Evolutionary conservation across 1,140 invertebrate genomes (phyloP).

Genomic region (Nebria ingens): DNA sequence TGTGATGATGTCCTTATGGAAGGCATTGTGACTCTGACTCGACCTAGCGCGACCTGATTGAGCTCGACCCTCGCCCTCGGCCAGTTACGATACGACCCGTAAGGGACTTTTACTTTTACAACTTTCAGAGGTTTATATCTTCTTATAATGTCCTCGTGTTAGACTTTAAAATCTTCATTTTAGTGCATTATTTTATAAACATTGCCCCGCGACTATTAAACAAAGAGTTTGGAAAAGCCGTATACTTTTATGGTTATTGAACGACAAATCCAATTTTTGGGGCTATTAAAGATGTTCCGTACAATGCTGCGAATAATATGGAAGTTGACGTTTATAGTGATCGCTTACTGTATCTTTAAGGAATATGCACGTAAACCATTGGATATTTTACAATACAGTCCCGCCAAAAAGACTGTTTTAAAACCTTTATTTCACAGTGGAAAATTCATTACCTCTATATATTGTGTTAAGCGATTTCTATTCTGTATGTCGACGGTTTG

Average conservation of each 20-base stretch:
- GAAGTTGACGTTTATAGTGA: slow-evolving; percentile 29
- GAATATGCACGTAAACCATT: too few species aligned
- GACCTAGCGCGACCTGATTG: not conserved
- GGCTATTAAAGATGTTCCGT: slow-evolving; percentile 30
- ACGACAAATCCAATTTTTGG: slow-evolving; percentile 35
- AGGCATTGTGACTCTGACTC: too few species aligned
- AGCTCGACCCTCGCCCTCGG: not conserved
- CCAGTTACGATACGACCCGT: not conserved
- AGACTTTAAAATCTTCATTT: slow-evolving; percentile 33
- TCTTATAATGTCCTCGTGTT: slow-evolving; percentile 28
- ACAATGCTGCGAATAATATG: slow-evolving; percentile 26
- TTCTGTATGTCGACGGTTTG: too few species aligned
- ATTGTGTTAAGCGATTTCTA: too few species aligned
- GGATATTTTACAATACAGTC: too few species aligned
- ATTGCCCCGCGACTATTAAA: slow-evolving; percentile 31
- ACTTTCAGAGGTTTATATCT: slow-evolving; percentile 31
- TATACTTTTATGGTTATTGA: slow-evolving; percentile 36
- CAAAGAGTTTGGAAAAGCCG: slow-evolving; percentile 31
- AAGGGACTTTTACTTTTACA: slow-evolving; percentile 22
- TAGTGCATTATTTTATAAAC: slow-evolving; percentile 35
- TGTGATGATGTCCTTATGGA: not conserved
- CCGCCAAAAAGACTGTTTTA: too few species aligned
- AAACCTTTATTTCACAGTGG: too few species aligned
- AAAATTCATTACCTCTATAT: too few species aligned
- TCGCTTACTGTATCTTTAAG: too few species aligned